Evolutionary conservation across 2,113 vertebrate species (phyloP), one percentile per base, ranked within the genome.

Genomic region (Phalacrocorax brasilianus): DNA sequence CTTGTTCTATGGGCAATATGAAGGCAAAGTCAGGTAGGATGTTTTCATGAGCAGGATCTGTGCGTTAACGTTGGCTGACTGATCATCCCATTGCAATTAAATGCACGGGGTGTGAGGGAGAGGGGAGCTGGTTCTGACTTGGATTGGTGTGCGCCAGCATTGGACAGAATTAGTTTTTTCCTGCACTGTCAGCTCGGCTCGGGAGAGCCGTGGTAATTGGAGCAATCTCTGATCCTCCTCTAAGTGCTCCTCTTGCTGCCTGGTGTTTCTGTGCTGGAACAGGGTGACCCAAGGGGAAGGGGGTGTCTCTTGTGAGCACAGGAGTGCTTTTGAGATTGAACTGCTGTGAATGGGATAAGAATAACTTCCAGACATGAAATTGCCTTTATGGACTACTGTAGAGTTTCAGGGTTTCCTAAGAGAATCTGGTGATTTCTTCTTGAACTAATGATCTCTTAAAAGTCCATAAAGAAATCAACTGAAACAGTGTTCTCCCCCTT

Each of bases 1-100:
- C 97, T 98, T 99, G 40, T 99, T 99, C 97, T 99, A 99, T 6
- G 99, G 99, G 73, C 99, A 99, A 67, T 99, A 99, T 18, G 99
- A 99, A 97, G 99, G 99, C 72, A 99, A 99, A 99, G 99, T 99
- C 98, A 99, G 99, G 99, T 99, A 79, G 97, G 98, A 12, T 42
- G 38, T 55, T 40, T 16, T 14, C 33, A 16, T 13, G 8, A 62
- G 62, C 81, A 55, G 58, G 56, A 27, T 56, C 67, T 18, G 0
- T 42, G 10, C 11, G 1, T 13, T 59, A 24, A 40, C 4, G 0
- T 17, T 35, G 24, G 8, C 27, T 40, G 42, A 10, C 40, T 53
- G 76, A 24, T 65, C 58, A 6, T 19, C 65, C 83, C 52, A 3
- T 1, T 66, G 55, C 44, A 44, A 0, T 2, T 10, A n/a, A 24